Percentiles rank a stretch among this genome's conserved stretches.
phyloP scores from a whole-genome alignment of 2,113 vertebrate species.

The Panthera uncia region DNA sequence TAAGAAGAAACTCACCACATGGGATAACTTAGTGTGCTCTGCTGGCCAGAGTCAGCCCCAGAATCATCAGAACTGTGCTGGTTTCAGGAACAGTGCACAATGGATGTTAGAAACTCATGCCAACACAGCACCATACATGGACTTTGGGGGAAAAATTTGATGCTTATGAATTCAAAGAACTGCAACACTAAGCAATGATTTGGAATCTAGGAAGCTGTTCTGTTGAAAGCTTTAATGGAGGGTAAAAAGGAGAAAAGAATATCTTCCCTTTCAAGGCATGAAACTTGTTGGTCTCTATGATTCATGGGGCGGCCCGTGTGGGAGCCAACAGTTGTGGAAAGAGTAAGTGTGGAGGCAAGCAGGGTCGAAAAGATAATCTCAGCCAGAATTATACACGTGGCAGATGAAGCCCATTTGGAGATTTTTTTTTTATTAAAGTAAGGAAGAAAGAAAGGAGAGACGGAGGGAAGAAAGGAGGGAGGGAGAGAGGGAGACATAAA shows the following conservation, averaged over 20 bases:
- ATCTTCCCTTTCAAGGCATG: not conserved
- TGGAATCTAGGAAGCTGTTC: not conserved
- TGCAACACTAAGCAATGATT: not conserved
- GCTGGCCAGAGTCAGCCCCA: not conserved
- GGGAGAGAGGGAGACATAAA: not conserved
- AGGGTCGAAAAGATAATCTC: too few species aligned
- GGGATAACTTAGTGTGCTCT: not conserved
- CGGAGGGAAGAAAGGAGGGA: not conserved
- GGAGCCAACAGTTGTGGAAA: not conserved
- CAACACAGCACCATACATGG: accelerated
- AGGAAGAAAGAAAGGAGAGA: not conserved
- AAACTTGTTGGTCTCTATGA: not conserved
- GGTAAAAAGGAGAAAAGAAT: not conserved
- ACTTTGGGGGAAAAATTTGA: not conserved
- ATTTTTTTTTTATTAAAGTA: not conserved
- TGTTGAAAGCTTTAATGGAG: not conserved
- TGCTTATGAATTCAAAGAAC: not conserved
- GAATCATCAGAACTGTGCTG: not conserved
- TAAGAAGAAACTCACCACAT: not conserved
- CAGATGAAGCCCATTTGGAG: not conserved
- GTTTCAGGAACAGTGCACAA: not conserved
- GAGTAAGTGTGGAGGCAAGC: not conserved
- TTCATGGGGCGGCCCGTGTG: not conserved
- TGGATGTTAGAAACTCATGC: not conserved
- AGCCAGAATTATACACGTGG: not conserved